Percentiles rank a stretch among this genome's conserved stretches.
Conservation (phyloP, 2,888 invertebrate species). For the Leptothorax acervorum region DNA sequence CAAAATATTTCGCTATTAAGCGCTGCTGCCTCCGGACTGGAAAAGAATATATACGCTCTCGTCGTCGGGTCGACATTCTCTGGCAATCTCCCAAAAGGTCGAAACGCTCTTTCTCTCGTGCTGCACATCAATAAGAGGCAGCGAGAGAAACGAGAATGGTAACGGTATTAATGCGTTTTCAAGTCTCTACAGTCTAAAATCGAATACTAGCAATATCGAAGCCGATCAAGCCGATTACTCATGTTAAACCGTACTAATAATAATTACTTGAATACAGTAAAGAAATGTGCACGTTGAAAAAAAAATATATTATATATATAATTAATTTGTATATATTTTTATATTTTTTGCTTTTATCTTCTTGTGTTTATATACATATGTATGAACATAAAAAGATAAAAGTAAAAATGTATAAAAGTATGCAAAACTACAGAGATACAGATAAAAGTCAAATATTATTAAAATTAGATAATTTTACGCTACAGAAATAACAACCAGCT, state of each 20-base stretch:
- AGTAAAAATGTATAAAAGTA: neutral
- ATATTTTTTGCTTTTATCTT: neutral
- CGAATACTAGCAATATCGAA: constrained; percentile 16
- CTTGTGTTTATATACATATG: neutral
- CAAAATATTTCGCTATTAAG: constrained; percentile 52
- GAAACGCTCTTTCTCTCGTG: constrained; percentile 42
- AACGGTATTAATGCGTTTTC: constrained; percentile 2
- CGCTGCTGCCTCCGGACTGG: constrained; percentile 6
- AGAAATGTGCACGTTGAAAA: neutral
- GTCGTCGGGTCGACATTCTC: constrained; percentile 35
- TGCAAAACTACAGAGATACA: neutral
- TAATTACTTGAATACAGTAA: neutral
- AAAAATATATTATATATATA: neutral
- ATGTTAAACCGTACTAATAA: neutral
- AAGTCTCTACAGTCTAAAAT: constrained; percentile 30
- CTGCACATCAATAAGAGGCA: constrained; percentile 53
- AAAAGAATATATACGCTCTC: constrained; percentile 28
- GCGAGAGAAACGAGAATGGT: constrained; percentile 26
- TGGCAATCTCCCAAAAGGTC: constrained; percentile 66
- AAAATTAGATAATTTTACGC: neutral
- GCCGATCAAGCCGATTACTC: neutral
- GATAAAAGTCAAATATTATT: neutral
- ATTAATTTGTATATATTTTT: neutral
- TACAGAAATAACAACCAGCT: neutral
- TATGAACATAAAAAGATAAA: neutral